Evolutionary conservation across 2,888 invertebrate species (phyloP), one percentile per base, ranked within the genome.

Genomic region (Digitonthophagus gazella): DNA sequence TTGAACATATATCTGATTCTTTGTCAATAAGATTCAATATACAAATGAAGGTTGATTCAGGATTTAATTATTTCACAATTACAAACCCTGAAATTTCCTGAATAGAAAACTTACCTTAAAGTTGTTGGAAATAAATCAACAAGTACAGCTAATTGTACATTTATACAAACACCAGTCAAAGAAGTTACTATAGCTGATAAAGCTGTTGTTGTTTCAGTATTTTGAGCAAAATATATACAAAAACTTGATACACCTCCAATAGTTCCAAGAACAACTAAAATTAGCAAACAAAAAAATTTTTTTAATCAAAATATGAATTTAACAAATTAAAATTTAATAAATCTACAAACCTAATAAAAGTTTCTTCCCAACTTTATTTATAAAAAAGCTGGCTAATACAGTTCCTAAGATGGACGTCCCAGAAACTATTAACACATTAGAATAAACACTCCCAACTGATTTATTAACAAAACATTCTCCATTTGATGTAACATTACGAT

Each of bases 401-500:
- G 90, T 92, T 0, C 89, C 88, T 15, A 88, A 78, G 1, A 91
- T 84, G 0, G 89, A 87, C 0, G 88, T 86, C 0, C 86, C 78
- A 0, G 91, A 88, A 0, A 91, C 90, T 1, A 90, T 87, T 0
- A 89, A 88, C 15, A 90, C 89, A 78, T 92, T 92, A 2, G 89
- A 83, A 73, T 92, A 92, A 5, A 90, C 90, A 64, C 73, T 72
- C 20, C 76, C 72, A 67, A 80, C 79, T 28, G 78, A 72, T 18
- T 76, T 71, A 69, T 2, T 44, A 75, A 78, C 78, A 57, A 74
- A 72, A 69, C 84, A 84, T 15, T 74, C 74, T 6, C 68, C 22
- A 22, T 22, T 72, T 15, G 71, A 70, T 19, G 78, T 75, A 5
- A 71, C 71, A 14, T 74, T 71, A 1, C 76, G 73, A 44, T 74